Percentiles rank a stretch among this genome's conserved stretches.
Conservation (phyloP, 2,888 invertebrate species). For the Synergus gifuensis region DNA sequence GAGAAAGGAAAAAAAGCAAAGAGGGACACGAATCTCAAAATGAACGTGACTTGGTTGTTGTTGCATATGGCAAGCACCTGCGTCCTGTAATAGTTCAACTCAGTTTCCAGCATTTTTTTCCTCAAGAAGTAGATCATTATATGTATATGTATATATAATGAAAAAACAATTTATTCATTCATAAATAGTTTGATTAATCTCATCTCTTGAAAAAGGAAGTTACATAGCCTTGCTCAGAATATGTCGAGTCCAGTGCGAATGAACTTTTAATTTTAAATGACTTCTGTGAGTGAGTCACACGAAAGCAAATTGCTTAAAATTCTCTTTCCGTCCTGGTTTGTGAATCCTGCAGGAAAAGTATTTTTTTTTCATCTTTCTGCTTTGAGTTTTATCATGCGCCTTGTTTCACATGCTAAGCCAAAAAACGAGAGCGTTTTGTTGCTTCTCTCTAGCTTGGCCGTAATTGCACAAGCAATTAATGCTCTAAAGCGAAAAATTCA, state of each 20-base stretch:
- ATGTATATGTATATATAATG: too few species aligned
- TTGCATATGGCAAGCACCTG: slow-evolving; percentile 51
- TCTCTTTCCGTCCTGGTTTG: not conserved
- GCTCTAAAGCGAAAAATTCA: not conserved
- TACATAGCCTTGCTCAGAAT: not conserved
- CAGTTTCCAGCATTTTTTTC: not conserved
- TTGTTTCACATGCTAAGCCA: not conserved
- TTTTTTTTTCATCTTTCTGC: not conserved
- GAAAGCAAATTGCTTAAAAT: slow-evolving; percentile 4
- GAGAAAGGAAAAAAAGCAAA: slow-evolving; percentile 47
- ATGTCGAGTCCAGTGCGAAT: not conserved
- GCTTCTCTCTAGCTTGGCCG: slow-evolving; percentile 27
- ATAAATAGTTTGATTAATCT: too few species aligned
- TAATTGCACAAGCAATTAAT: slow-evolving; percentile 58
- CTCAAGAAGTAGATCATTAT: not conserved
- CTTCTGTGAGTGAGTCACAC: not conserved
- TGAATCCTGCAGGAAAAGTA: not conserved
- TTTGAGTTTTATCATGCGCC: not conserved
- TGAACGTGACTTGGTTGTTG: not conserved
- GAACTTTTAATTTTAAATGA: slow-evolving; percentile 4
- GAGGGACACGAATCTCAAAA: slow-evolving; percentile 27
- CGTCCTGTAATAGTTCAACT: not conserved
- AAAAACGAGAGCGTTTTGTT: slow-evolving; percentile 9
- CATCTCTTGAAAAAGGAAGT: too few species aligned
- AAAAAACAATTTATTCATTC: too few species aligned